Base-by-base conservation (phyloP, 2,888 invertebrate genomes). In the Mythimna ferrago region DNA sequence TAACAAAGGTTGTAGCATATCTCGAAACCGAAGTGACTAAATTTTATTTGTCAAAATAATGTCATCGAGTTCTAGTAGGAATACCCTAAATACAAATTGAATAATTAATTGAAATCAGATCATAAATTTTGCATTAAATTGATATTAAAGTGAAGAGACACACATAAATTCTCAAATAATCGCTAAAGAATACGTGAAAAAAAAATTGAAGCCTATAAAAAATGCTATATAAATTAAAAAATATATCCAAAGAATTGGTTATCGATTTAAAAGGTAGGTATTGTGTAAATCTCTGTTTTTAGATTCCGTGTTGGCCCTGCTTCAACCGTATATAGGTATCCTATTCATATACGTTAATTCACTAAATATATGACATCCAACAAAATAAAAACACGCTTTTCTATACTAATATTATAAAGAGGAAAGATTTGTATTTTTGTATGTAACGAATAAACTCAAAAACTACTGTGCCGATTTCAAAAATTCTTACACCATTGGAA, bases 31-130 rank as follows among this genome's bases (percentile, higher is more conserved):
- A 63, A 7, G 35, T 63, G 32, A 54, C 58, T 64, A 48, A 14
- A 58, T n/a, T 62, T 51, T 70, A 26, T 53, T 51, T 54, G 14
- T n/a, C 38, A 26, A 38, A 57, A 48, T 69, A 63, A 70, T 54
- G 9, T 60, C 63, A 21, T 76, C 63, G 38, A 54, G 21, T 60
- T 64, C 11, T 58, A 60, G 53, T 64, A 64, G n/a, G 53, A 53
- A 58, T 76, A 63, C 64, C 53, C 38, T 21, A 32, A 16, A 19
- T 19, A 60, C 6, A 71, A 80, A 77, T 70, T 70, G 67, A 73
- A 83, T 81, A 81, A 71, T 76, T 74, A 64, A 80, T 66, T 76
- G 57, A 78, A 83, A 80, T 72, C 26, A 68, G 72, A 62, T 76
- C 41, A 63, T 70, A 72, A 66, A 69, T 74, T 77, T 66, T 71